Evolutionary conservation across 2,888 invertebrate species (phyloP), one percentile per base, ranked within the genome.

Genomic region (Lampropteryx suffumata): DNA sequence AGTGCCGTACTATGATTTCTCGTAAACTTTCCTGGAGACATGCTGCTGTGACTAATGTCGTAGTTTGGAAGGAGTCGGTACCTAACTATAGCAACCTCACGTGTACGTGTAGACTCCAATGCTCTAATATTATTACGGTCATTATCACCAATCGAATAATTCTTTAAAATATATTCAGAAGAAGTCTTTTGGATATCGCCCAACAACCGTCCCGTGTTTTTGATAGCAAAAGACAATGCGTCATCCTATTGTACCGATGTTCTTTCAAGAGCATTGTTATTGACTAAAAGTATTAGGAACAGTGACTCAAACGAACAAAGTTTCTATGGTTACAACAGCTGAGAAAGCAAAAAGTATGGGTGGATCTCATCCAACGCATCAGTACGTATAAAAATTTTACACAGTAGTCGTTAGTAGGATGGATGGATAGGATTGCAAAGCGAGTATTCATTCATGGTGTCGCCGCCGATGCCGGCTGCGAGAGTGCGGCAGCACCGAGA

Each of bases 401-500:
- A 3, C 17, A 4, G 17, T 4, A 17, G 17, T 17, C 17, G 17
- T 17, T 17, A 2, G 17, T 17, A 17, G 2, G 3, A 2, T 17
- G 21, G 21, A 24, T 6, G 6, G 21, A 46, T 36, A 47, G 35
- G 32, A 51, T 46, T 50, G 40, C 40, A 33, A 48, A 49, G 47
- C 40, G 30, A 49, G 53, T 47, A 46, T 39, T 37, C 59, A 57
- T 59, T 57, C 57, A 59, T 32, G 8, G 27, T 6, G 24, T 7
- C 24, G 24, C n/a, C 6, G 24, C 24, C 17, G 17, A 17, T 11
- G 42, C 29, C 42, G 39, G 40, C 28, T 39, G 12, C 30, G 30
- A 29, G 56, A 53, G 59, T 61, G 57, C 57, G 55, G 40, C 37
- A 49, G 60, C 62, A 51, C 55, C 59, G 62, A 50, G 48, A 41